Conservation (phyloP, 2,113 vertebrate species). For the Grantiella picta region DNA sequence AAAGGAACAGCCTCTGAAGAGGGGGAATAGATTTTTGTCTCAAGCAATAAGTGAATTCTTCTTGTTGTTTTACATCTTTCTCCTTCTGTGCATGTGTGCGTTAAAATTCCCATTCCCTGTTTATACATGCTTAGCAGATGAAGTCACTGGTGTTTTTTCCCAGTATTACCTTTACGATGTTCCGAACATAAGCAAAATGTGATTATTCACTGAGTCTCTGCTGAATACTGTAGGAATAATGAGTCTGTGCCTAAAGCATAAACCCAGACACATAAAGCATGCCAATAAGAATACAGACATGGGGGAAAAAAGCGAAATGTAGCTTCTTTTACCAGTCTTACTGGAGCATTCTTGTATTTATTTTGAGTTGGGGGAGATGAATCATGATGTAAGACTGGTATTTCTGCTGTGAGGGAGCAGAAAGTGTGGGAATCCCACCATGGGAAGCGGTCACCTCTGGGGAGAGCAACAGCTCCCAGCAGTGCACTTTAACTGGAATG, state of each 20-base stretch:
- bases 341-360: background rate
- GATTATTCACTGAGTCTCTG: slow-evolving; percentile 21
- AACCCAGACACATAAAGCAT: background rate
- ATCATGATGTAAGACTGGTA: background rate
- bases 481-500: background rate
- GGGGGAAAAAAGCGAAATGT: background rate
- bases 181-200: slow-evolving; percentile 13
- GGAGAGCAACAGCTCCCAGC: background rate
- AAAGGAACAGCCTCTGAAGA: background rate
- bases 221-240: slow-evolving; percentile 28
- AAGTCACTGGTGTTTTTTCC: slow-evolving; percentile 42
- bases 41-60: background rate
- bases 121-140: slow-evolving; percentile 7
- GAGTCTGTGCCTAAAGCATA: slow-evolving; percentile 6
- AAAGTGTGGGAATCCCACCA: no score
- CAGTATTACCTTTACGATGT: background rate
- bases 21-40: background rate
- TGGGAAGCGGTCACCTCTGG: background rate
- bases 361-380: background rate
- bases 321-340: background rate
- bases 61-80: background rate
- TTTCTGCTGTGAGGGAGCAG: background rate
- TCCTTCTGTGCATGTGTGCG: background rate
- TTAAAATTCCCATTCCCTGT: slow-evolving; percentile 23
- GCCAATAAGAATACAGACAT: background rate